These are phyloP conservation scores for Zootermopsis nevadensis DNA, from an alignment of 2,888 invertebrate species.

Conservation along the genomic window DNA sequence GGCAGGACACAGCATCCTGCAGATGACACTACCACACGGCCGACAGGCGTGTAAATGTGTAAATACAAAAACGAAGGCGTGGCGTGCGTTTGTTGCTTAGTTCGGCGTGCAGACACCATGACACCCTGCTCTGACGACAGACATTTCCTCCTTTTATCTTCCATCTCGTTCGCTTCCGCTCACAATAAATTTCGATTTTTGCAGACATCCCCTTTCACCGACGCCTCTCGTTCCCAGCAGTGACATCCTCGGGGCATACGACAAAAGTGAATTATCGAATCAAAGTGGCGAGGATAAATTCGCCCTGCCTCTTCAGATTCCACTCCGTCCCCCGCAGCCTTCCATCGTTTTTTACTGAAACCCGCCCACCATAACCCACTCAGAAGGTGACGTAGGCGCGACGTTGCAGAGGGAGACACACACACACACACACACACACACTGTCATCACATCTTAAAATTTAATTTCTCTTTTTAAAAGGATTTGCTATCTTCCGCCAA, in stretches of 20 bases:
- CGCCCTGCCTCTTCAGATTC: slow-evolving; percentile 33
- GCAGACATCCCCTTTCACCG: slow-evolving; percentile 42
- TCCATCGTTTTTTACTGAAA: not conserved
- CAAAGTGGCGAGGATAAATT: slow-evolving; percentile 40
- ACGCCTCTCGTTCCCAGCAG: not conserved
- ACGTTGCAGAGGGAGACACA: not conserved
- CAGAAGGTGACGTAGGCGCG: not conserved
- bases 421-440: slow-evolving; percentile 20
- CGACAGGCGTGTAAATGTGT: too few species aligned
- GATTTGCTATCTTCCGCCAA: slow-evolving; percentile 38
- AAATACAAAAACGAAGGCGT: too few species aligned
- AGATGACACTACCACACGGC: not conserved
- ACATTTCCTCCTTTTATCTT: slow-evolving; percentile 13
- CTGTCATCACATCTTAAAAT: slow-evolving; percentile 43
- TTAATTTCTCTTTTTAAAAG: slow-evolving; percentile 41
- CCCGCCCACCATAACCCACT: slow-evolving; percentile 8
- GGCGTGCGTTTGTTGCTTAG: not conserved
- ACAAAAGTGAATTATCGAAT: slow-evolving; percentile 49
- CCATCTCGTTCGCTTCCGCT: not conserved
- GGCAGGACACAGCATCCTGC: not conserved
- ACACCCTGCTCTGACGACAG: not conserved
- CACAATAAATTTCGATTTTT: slow-evolving; percentile 43
- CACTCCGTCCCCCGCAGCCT: slow-evolving; percentile 8
- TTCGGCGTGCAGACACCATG: not conserved
- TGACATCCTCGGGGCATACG: slow-evolving; percentile 43